A percentile compares a stretch with the other conserved stretches of the same genome.
Conservation (phyloP, 1,140 invertebrate species). For the Sycobia sp. region DNA sequence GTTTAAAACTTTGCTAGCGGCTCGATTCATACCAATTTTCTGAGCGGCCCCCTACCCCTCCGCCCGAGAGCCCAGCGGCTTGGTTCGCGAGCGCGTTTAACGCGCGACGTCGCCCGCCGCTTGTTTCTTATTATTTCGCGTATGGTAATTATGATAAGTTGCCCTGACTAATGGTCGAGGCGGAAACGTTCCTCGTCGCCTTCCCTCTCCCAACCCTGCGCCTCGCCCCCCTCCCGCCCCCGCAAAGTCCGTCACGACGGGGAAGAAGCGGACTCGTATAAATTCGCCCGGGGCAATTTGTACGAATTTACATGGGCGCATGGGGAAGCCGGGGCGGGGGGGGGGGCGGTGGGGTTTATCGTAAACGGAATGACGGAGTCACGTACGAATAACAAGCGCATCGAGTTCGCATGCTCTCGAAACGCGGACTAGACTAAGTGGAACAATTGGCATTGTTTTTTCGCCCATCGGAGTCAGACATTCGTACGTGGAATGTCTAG, state of each 20-base stretch:
- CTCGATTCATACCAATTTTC: slow-evolving; percentile 29
- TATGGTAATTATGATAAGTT: slow-evolving; percentile 33
- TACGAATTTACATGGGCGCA: neutral
- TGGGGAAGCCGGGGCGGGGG: neutral
- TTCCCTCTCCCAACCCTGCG: neutral
- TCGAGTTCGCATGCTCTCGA: too few species aligned
- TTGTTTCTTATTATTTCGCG: slow-evolving; percentile 33
- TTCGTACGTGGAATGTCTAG: too few species aligned
- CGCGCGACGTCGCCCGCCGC: too few species aligned
- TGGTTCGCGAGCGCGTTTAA: neutral
- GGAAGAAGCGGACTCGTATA: neutral
- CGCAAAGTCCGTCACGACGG: neutral
- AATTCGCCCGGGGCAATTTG: slow-evolving; percentile 6
- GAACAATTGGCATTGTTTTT: too few species aligned
- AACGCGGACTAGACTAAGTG: too few species aligned
- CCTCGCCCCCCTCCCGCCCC: too few species aligned
- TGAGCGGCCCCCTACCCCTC: slow-evolving; percentile 9
- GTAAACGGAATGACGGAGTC: too few species aligned
- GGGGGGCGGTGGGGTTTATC: too few species aligned
- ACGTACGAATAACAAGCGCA: too few species aligned
- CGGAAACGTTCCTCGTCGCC: slow-evolving; percentile 3
- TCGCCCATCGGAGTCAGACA: too few species aligned
- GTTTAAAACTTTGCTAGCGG: slow-evolving; percentile 27
- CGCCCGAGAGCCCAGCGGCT: neutral
- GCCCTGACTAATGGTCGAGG: slow-evolving; percentile 14